phyloP scores from a whole-genome alignment of 2,113 vertebrate genomes.

The Forbesichthys agassizii region DNA sequence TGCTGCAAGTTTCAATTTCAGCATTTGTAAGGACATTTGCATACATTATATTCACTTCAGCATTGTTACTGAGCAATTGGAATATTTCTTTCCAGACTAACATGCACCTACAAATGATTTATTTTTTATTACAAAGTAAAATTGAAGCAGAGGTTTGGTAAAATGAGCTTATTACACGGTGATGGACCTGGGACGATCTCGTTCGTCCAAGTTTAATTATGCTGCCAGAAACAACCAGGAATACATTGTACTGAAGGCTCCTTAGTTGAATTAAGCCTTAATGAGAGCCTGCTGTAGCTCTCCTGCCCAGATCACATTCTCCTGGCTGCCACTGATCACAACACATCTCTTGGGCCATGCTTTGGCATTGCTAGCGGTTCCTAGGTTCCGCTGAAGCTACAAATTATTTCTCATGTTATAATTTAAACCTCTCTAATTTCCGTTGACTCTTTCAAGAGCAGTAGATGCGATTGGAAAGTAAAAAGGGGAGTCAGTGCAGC shows the following conservation, averaged over 20 bases:
- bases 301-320: no score
- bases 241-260: background rate
- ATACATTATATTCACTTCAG: no score
- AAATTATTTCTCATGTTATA: constrained; percentile 33
- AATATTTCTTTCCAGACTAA: no score
- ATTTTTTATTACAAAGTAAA: no score
- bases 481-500: constrained; percentile 2
- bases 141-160: no score
- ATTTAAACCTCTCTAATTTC: background rate
- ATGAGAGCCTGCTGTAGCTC: constrained; percentile 22
- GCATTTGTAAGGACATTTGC: no score
- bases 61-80: no score
- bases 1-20: no score
- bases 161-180: no score
- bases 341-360: constrained; percentile 17
- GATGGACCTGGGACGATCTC: background rate
- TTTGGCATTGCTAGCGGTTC: constrained; percentile 15
- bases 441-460: constrained; percentile 22
- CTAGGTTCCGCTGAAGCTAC: constrained; percentile 20
- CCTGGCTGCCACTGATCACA: constrained; percentile 20
- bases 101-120: no score
- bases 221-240: constrained; percentile 6
- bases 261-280: constrained; percentile 37
- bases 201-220: background rate
- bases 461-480: constrained; percentile 12